Percentiles rank a stretch among this genome's conserved stretches.
Conservation (phyloP, 2,888 invertebrate species). For the Ceramica pisi region DNA sequence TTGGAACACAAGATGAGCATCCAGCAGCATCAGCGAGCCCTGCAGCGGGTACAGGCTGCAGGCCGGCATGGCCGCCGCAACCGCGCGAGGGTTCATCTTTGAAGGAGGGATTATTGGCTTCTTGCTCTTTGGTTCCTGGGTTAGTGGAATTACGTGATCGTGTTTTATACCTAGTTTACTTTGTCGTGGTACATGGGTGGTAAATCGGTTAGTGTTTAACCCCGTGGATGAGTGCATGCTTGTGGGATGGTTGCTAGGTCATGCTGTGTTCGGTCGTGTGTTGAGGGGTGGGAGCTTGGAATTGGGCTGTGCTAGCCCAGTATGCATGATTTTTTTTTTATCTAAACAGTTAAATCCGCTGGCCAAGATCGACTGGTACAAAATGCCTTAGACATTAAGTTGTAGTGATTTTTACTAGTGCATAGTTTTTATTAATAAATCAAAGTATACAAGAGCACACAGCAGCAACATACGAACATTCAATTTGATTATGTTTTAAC, state of each 20-base stretch:
- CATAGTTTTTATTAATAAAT: no score
- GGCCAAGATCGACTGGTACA: no score
- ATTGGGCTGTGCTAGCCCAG: background rate
- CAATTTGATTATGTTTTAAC: no score
- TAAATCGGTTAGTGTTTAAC: slow-evolving; percentile 38
- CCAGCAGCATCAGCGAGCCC: slow-evolving; percentile 95
- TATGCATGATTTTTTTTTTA: no score
- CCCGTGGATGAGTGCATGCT: slow-evolving; percentile 42
- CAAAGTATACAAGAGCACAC: no score
- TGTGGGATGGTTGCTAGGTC: slow-evolving; percentile 14
- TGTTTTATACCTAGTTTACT: slow-evolving; percentile 36
- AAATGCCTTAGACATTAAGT: no score
- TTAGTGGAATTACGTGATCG: slow-evolving; percentile 40
- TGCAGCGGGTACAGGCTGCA: slow-evolving; percentile 94
- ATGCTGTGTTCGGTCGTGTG: slow-evolving; percentile 25
- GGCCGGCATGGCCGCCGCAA: slow-evolving; percentile 88
- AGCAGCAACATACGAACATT: no score
- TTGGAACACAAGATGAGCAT: slow-evolving; percentile 98
- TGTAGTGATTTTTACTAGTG: no score
- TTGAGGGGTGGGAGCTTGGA: background rate
- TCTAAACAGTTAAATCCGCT: no score
- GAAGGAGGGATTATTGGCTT: slow-evolving; percentile 89
- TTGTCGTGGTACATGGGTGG: slow-evolving; percentile 33
- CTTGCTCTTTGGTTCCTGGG: slow-evolving; percentile 86
- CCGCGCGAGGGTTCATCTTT: slow-evolving; percentile 83